phyloP scores from a whole-genome alignment of 2,888 invertebrate genomes.

The Adelphocoris suturalis region DNA sequence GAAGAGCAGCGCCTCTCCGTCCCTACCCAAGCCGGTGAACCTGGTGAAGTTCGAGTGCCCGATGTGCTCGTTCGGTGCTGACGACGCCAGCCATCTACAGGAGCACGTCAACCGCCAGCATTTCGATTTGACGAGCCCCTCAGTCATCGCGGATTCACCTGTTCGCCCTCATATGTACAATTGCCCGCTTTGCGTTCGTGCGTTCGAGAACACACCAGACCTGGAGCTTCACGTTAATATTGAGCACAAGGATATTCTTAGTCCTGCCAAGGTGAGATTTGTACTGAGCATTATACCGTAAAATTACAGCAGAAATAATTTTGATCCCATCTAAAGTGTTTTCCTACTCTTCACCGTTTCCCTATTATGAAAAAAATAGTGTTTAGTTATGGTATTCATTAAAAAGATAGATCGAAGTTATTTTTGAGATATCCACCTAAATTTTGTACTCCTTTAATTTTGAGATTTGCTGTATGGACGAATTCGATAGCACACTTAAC shows the following conservation, averaged over 20 bases:
- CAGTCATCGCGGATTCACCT: conserved; percentile 76
- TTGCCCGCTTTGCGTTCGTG: conserved; percentile 89
- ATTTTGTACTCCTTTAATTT: no score
- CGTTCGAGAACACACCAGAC: conserved; percentile 87
- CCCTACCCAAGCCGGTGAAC: conserved; percentile 62
- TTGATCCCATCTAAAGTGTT: no score
- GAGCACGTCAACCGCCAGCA: conserved; percentile 92
- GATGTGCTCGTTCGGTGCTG: conserved; percentile 87
- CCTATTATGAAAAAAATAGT: no score
- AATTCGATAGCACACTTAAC: no score
- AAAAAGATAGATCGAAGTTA: no score
- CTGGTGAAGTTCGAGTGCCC: conserved; percentile 82
- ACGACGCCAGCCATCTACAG: conserved; percentile 86
- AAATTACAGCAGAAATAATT: no score
- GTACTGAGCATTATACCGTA: no score
- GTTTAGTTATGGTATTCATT: no score
- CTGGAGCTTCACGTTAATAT: conserved; percentile 92
- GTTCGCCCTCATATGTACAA: conserved; percentile 80
- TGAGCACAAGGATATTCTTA: conserved; percentile 89
- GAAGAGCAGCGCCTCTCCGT: conserved; percentile 78
- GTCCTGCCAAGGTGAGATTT: conserved; percentile 81
- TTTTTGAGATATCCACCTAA: no score
- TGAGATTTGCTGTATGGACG: no score
- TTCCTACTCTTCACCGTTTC: no score
- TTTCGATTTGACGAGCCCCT: conserved; percentile 89